A percentile compares a stretch with the other conserved stretches of the same genome.
Conservation (phyloP, 2,113 vertebrate genomes). For the Tichodroma muraria region DNA sequence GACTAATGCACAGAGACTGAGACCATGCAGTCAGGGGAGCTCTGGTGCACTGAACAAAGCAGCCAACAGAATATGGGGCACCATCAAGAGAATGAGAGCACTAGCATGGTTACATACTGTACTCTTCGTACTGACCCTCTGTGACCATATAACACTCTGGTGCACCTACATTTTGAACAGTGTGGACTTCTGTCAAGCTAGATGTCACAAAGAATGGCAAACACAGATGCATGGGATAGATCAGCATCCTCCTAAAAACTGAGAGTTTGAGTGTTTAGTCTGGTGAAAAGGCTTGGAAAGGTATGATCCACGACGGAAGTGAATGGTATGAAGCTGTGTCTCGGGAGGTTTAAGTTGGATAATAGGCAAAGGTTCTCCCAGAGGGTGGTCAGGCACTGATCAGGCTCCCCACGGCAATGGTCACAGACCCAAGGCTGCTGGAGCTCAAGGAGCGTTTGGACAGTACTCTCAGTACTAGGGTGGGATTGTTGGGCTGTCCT, state of each 20-base stretch:
- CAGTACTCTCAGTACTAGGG: background rate
- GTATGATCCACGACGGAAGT: background rate
- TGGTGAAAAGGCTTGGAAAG: background rate
- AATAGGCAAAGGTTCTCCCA: background rate
- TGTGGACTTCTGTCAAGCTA: background rate
- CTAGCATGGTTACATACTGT: accelerated
- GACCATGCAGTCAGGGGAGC: background rate
- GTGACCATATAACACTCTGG: background rate
- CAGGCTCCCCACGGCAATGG: background rate
- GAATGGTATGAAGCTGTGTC: background rate
- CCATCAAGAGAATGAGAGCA: background rate
- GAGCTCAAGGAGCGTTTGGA: background rate
- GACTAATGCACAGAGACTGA: background rate
- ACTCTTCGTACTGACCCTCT: too few relatives aligned
- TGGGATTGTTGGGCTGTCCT: background rate
- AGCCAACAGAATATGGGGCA: background rate
- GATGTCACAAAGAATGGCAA: background rate
- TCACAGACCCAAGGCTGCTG: background rate
- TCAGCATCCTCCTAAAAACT: background rate
- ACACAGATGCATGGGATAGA: background rate
- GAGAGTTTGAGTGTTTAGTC: background rate
- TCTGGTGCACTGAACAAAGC: accelerated
- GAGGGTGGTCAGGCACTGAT: background rate
- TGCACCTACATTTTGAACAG: background rate
- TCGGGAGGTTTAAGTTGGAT: background rate